Evolutionary conservation across 2,797 vertebrate species (phyloP).

Genomic region (Urophycis tenuis): DNA sequence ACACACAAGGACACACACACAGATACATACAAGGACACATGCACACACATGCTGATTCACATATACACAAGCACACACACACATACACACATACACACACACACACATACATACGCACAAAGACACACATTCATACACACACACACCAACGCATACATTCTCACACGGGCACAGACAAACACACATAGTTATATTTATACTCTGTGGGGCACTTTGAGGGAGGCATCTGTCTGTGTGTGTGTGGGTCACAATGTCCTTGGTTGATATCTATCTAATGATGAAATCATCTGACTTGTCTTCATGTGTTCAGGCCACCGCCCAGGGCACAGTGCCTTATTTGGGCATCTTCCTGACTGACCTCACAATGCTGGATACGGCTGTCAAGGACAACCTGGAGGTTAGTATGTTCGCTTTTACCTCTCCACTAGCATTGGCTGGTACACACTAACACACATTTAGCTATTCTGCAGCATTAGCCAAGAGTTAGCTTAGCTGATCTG

Average conservation of each 20-base stretch:
- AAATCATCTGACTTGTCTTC: background rate
- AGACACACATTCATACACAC: background rate
- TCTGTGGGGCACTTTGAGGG: background rate
- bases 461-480: background rate
- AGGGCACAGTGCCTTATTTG: slow-evolving; percentile 89
- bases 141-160: too few relatives aligned
- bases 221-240: background rate
- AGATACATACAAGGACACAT: too few relatives aligned
- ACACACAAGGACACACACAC: background rate
- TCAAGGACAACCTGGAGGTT: slow-evolving; percentile 83
- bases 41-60: too few relatives aligned
- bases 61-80: too few relatives aligned
- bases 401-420: slow-evolving; percentile 28
- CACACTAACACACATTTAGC: background rate
- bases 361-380: slow-evolving; percentile 88
- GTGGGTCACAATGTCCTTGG: background rate
- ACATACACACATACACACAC: background rate
- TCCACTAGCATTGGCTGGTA: background rate
- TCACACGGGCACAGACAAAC: background rate
- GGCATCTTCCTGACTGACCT: slow-evolving; percentile 90
- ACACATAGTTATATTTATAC: background rate
- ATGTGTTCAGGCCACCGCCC: slow-evolving; percentile 52
- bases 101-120: background rate
- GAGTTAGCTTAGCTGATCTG: background rate
- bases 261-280: slow-evolving; percentile 12